Conservation (phyloP, 2,888 invertebrate species). For the Coremacera marginata region DNA sequence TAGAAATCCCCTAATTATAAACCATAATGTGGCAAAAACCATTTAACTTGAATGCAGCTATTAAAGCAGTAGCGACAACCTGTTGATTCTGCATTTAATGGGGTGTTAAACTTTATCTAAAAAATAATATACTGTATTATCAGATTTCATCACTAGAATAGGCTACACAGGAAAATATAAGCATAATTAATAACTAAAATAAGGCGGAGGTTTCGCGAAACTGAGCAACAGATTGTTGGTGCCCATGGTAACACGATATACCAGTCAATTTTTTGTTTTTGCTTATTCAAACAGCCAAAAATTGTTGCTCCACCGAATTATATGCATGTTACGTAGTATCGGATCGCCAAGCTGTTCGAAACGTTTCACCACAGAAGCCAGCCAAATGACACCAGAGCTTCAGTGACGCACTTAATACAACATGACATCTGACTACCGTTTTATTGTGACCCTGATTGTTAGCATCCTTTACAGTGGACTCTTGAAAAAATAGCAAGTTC, state of each 20-base stretch:
- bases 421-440: constrained; percentile 38
- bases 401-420: constrained; percentile 29
- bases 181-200: too few relatives aligned
- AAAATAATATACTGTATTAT: too few relatives aligned
- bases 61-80: constrained; percentile 1
- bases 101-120: not conserved
- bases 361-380: constrained; percentile 17
- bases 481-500: not conserved
- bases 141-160: too few relatives aligned
- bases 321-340: not conserved
- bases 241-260: constrained; percentile 22
- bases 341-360: not conserved
- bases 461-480: not conserved
- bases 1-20: constrained; percentile 28
- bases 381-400: constrained; percentile 24
- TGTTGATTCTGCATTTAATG: constrained; percentile 15
- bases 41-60: constrained; percentile 9
- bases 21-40: constrained; percentile 16
- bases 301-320: constrained; percentile 16
- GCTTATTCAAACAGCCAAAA: constrained; percentile 3
- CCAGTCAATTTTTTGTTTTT: not conserved
- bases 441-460: constrained; percentile 30
- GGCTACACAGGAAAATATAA: too few relatives aligned
- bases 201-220: not conserved
- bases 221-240: not conserved